Conservation (phyloP, 2,888 invertebrate species). For the Nomada ferruginata region DNA sequence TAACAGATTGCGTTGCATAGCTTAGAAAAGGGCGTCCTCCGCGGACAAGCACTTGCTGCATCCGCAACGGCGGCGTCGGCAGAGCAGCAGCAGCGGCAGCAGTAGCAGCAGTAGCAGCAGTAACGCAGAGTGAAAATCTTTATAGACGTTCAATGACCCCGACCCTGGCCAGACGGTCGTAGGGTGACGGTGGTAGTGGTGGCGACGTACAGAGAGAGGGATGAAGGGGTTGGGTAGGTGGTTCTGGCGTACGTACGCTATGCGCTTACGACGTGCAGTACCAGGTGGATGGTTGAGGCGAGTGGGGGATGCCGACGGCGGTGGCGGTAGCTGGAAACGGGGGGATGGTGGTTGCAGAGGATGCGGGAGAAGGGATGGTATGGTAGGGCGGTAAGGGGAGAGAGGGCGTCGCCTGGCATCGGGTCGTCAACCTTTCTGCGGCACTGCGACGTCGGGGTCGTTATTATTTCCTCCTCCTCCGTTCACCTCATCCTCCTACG, state of each 20-base stretch:
- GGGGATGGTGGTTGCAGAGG: constrained; percentile 66
- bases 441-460: constrained; percentile 82
- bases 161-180: constrained; percentile 83
- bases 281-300: constrained; percentile 62
- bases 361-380: constrained; percentile 56
- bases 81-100: constrained; percentile 35
- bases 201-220: constrained; percentile 54
- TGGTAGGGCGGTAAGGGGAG: constrained; percentile 68
- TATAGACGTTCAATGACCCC: constrained; percentile 84
- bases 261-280: constrained; percentile 61
- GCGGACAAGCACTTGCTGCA: constrained; percentile 59
- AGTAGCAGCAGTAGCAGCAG: constrained; percentile 52
- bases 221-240: constrained; percentile 59
- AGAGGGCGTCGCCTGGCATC: constrained; percentile 81
- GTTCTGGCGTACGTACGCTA: constrained; percentile 68
- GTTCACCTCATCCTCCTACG: constrained; percentile 74
- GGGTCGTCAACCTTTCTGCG: constrained; percentile 84
- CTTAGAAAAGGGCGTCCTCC: constrained; percentile 59
- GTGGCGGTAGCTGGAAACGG: constrained; percentile 50
- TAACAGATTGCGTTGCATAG: constrained; percentile 38
- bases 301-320: constrained; percentile 57
- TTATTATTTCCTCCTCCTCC: constrained; percentile 79
- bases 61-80: constrained; percentile 53
- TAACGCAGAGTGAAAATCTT: constrained; percentile 82
- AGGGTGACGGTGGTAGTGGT: constrained; percentile 59